phyloP scores from a whole-genome alignment of 2,113 vertebrate species.

The Leucopsar rothschildi region DNA sequence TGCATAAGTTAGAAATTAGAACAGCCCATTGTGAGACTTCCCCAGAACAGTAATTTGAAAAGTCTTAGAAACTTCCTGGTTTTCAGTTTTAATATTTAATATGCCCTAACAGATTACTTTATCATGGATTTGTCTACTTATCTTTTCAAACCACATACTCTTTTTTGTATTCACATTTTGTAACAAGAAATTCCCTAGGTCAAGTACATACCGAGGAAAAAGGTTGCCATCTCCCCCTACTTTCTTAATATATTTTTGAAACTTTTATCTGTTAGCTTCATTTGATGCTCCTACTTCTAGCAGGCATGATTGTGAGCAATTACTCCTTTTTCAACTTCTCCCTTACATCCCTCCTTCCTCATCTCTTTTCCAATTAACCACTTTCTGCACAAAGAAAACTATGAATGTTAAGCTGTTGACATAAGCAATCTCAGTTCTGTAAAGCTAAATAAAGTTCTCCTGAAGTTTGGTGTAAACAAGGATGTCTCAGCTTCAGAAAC shows the following conservation, averaged over 20 bases:
- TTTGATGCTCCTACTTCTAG: background rate
- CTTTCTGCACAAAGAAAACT: background rate
- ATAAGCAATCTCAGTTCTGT: background rate
- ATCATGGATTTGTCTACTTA: background rate
- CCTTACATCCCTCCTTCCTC: background rate
- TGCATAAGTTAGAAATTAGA: background rate
- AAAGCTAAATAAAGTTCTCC: background rate
- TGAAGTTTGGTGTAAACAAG: background rate
- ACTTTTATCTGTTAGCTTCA: background rate
- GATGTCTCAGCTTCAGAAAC: background rate
- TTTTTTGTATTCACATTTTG: background rate
- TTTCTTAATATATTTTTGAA: background rate
- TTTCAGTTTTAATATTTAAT: background rate
- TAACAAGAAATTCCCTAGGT: background rate
- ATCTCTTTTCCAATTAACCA: background rate
- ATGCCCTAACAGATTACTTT: background rate
- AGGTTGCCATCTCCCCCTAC: accelerated
- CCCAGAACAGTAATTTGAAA: background rate
- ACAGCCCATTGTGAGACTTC: background rate
- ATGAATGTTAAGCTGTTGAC: background rate
- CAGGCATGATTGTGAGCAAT: background rate
- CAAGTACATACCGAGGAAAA: background rate
- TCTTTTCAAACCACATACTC: background rate
- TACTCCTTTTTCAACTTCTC: background rate
- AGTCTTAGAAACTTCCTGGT: background rate